Conservation (phyloP, 1,140 invertebrate species). For the Octopus bimaculoides region DNA sequence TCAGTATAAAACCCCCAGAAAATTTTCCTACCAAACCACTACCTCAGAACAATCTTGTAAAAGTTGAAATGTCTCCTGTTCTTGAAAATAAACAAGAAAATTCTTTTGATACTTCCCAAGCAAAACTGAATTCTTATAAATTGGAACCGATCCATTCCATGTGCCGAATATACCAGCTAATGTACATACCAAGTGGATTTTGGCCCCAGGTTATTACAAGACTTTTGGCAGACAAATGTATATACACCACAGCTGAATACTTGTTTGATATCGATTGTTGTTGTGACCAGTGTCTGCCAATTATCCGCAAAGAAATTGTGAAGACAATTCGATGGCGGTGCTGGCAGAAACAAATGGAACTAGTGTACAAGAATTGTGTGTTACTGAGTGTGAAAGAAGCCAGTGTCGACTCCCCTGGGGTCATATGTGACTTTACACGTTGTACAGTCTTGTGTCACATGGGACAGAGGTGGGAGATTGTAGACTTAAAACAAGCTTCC, state of each 20-base stretch:
- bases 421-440: conserved; percentile 59
- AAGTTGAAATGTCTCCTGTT: too few species aligned
- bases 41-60: too few species aligned
- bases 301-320: background rate
- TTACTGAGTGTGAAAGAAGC: conserved; percentile 44
- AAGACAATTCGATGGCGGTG: conserved; percentile 75
- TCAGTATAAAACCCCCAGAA: too few species aligned
- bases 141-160: conserved; percentile 32
- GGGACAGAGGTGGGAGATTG: conserved; percentile 44
- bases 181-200: conserved; percentile 97
- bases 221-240: conserved; percentile 76
- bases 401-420: conserved; percentile 34
- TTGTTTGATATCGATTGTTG: conserved; percentile 27
- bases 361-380: conserved; percentile 68
- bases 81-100: too few species aligned
- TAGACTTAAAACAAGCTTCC: conserved; percentile 76
- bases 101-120: too few species aligned
- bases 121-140: background rate
- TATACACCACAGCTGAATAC: conserved; percentile 48
- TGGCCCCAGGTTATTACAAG: conserved; percentile 93
- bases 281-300: background rate
- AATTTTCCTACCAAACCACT: too few species aligned
- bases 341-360: conserved; percentile 92
- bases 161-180: conserved; percentile 67
- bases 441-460: conserved; percentile 46